A percentile compares a stretch with the other conserved stretches of the same genome.
These are phyloP conservation scores for Thunnus maccoyii DNA, from an alignment of 2,113 vertebrate genomes.

Conservation along the genomic window DNA sequence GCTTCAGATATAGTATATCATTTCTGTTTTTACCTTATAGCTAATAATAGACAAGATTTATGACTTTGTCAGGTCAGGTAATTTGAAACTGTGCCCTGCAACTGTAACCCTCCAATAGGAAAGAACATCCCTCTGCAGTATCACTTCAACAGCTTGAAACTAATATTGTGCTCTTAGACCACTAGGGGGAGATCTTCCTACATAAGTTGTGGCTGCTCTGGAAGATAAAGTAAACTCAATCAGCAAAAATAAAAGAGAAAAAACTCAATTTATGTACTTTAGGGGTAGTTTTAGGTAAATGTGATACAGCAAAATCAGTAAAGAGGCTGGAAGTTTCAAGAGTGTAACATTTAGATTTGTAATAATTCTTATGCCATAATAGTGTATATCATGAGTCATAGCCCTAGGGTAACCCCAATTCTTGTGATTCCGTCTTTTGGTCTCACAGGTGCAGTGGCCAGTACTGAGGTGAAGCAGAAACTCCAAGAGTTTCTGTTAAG, in stretches of 20 bases:
- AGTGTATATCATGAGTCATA: slow-evolving; percentile 6
- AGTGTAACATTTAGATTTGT: not conserved
- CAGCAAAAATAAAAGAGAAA: not conserved
- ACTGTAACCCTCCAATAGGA: slow-evolving; percentile 60
- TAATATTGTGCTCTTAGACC: slow-evolving; percentile 54
- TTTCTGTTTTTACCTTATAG: slow-evolving; percentile 74
- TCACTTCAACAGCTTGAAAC: slow-evolving; percentile 44
- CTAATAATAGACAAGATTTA: slow-evolving; percentile 77
- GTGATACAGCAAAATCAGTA: not conserved
- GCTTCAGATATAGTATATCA: slow-evolving; percentile 63
- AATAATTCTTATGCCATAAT: not conserved
- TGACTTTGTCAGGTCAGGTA: slow-evolving; percentile 70
- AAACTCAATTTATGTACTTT: not conserved
- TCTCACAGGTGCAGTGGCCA: slow-evolving; percentile 95
- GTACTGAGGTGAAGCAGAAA: slow-evolving; percentile 98
- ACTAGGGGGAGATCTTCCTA: slow-evolving; percentile 85
- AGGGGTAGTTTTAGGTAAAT: slow-evolving; percentile 5
- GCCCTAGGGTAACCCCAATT: slow-evolving; percentile 76
- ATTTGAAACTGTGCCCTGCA: slow-evolving; percentile 75
- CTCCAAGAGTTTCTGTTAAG: slow-evolving; percentile 99
- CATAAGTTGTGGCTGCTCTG: slow-evolving; percentile 55
- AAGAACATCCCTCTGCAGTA: slow-evolving; percentile 62
- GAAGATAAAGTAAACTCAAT: slow-evolving; percentile 12
- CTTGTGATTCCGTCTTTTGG: slow-evolving; percentile 70
- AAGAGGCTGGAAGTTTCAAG: not conserved